Evolutionary conservation across 2,113 vertebrate species (phyloP).

Genomic region (Anser cygnoides): DNA sequence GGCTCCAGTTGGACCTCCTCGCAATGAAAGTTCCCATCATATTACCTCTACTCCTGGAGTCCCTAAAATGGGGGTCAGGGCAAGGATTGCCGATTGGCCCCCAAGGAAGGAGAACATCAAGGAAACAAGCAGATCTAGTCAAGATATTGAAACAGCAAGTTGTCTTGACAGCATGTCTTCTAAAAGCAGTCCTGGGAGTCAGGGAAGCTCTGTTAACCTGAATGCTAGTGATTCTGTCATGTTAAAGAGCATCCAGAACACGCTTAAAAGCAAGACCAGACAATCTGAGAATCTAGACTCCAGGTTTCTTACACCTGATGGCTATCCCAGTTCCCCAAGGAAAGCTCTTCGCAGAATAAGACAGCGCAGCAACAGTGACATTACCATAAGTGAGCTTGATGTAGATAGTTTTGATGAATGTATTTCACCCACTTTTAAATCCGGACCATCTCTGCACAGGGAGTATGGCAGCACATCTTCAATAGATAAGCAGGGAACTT

Average conservation of each 20-base stretch:
- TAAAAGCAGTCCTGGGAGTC: slow-evolving; percentile 86
- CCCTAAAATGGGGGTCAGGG: slow-evolving; percentile 96
- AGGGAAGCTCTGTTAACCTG: slow-evolving; percentile 84
- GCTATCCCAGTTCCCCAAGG: slow-evolving; percentile 87
- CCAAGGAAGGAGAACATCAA: slow-evolving; percentile 89
- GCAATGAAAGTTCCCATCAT: slow-evolving; percentile 86
- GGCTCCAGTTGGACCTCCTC: slow-evolving; percentile 81
- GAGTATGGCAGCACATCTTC: slow-evolving; percentile 99
- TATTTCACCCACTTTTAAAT: slow-evolving; percentile 86
- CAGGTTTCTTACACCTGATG: slow-evolving; percentile 88
- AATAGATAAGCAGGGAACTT: slow-evolving; percentile 92
- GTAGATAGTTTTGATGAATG: slow-evolving; percentile 92
- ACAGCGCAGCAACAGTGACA: slow-evolving; percentile 95
- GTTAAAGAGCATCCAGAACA: slow-evolving; percentile 93
- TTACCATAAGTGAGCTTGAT: slow-evolving; percentile 94
- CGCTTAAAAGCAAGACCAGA: slow-evolving; percentile 87
- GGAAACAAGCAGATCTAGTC: slow-evolving; percentile 80
- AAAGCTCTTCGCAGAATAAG: slow-evolving; percentile 87
- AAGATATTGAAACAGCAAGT: slow-evolving; percentile 86
- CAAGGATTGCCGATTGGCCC: slow-evolving; percentile 95
- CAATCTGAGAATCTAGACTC: slow-evolving; percentile 87
- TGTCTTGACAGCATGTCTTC: slow-evolving; percentile 84
- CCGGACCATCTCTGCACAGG: slow-evolving; percentile 88
- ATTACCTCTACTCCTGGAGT: slow-evolving; percentile 89
- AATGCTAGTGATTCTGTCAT: slow-evolving; percentile 92